Conservation (phyloP, 2,113 vertebrate genomes). For the Himantopus leucocephalus region DNA sequence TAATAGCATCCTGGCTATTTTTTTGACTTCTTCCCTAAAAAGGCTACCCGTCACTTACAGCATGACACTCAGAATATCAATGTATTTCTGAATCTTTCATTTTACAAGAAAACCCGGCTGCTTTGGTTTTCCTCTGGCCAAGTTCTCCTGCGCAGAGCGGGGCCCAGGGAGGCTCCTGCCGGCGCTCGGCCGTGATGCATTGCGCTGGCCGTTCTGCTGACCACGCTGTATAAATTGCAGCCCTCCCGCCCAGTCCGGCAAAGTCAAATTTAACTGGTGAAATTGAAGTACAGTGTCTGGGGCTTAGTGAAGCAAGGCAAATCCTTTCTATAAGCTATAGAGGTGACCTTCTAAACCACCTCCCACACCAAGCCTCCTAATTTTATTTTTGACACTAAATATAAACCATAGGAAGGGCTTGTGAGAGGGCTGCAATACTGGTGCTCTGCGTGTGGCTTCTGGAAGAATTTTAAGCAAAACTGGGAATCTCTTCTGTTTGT, state of each 20-base stretch:
- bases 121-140: background rate
- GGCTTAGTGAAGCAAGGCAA: slow-evolving; percentile 27
- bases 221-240: background rate
- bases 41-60: background rate
- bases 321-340: background rate
- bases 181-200: background rate
- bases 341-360: slow-evolving; percentile 16
- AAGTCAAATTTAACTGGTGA: background rate
- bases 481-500: background rate
- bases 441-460: background rate
- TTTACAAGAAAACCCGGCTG: background rate
- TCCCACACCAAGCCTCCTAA: background rate
- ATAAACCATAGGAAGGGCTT: background rate
- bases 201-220: background rate
- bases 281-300: slow-evolving; percentile 16
- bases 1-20: background rate
- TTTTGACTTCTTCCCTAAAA: background rate
- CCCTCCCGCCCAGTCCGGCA: background rate
- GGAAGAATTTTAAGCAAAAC: background rate
- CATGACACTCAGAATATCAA: background rate
- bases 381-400: slow-evolving; percentile 9
- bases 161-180: background rate
- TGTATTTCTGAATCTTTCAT: background rate
- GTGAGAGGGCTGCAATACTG: background rate
- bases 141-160: background rate